Evolutionary conservation across 2,888 invertebrate genomes (phyloP), one percentile per base, ranked within the genome.

Genomic region (Pediacus dermestoides): DNA sequence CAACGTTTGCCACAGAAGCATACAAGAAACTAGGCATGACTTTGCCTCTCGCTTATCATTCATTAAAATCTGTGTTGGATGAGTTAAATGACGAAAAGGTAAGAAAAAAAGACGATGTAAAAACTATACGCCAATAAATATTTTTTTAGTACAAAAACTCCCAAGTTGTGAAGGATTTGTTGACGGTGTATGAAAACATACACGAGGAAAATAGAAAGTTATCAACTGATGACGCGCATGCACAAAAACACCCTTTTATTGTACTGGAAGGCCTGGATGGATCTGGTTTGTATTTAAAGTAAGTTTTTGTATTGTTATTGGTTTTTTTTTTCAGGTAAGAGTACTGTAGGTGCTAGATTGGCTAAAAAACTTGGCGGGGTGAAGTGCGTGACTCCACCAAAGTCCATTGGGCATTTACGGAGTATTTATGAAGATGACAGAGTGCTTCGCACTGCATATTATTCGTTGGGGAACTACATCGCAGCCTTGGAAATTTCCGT

Each of bases 251-350:
- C 49, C 70, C 71, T 2, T 61, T 72, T 18, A 66, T 73, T 34
- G 66, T 71, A 3, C 50, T 73, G 10, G 73, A 73, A 63, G 73
- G 73, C 2, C 56, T 73, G 4, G 72, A 73, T 61, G 71, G 71
- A 9, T 66, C 66, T 49, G 72, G 73, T 71, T 57, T 42, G 38
- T 26, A 16, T 16, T 32, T 9, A 30, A 32, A 37, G 16, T 12
- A 18, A 9, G 11, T 11, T 30, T 3, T 10, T 22, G 3, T 34
- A 10, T 32, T 32, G 4, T 18, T 3, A 32, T 28, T n/a, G n/a
- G n/a, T n/a, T n/a, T 28, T 15, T 33, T 12, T 37, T 53, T 53
- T 7, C 34, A 72, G 73, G 72, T 4, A 74, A 74, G 57, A 64
- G 69, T 2, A 67, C 68, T 4, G 54, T 66, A n/a, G 61, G 62